Evolutionary conservation across 2,888 invertebrate species (phyloP).

Genomic region (Tubulanus polymorphus): DNA sequence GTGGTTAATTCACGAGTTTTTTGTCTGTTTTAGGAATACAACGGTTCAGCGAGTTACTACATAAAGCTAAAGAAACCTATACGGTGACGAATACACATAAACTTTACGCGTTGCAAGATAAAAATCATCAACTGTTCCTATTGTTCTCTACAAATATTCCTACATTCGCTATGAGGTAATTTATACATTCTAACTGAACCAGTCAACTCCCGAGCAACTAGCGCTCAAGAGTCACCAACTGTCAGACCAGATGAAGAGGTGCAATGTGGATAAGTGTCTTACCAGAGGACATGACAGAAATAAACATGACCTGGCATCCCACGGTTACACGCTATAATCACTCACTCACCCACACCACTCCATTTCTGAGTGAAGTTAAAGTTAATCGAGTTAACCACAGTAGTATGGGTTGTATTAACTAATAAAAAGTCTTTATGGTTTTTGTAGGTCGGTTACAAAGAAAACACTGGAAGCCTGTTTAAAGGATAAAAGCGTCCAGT

Average conservation of each 20-base stretch:
- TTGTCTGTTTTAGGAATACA: slow-evolving; percentile 27
- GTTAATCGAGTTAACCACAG: no score
- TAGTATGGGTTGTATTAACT: no score
- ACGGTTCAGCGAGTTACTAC: slow-evolving; percentile 35
- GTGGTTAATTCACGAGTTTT: background rate
- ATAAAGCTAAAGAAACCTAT: slow-evolving; percentile 39
- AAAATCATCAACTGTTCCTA: slow-evolving; percentile 35
- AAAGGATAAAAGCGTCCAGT: slow-evolving; percentile 29
- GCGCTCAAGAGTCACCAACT: background rate
- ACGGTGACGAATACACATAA: slow-evolving; percentile 41
- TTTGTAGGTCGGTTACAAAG: slow-evolving; percentile 38
- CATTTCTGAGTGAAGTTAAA: no score
- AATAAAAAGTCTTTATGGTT: no score
- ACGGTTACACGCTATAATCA: background rate
- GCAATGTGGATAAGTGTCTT: no score
- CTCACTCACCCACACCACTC: no score
- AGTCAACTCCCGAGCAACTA: background rate
- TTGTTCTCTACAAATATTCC: slow-evolving; percentile 35
- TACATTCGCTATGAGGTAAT: slow-evolving; percentile 48
- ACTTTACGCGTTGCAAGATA: slow-evolving; percentile 38
- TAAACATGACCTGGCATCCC: background rate
- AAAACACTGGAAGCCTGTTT: slow-evolving; percentile 30
- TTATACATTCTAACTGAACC: background rate
- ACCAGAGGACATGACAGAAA: no score
- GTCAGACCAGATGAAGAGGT: no score